These are phyloP conservation scores for Emys orbicularis DNA, from an alignment of 2,797 vertebrate species.

Conservation along the genomic window DNA sequence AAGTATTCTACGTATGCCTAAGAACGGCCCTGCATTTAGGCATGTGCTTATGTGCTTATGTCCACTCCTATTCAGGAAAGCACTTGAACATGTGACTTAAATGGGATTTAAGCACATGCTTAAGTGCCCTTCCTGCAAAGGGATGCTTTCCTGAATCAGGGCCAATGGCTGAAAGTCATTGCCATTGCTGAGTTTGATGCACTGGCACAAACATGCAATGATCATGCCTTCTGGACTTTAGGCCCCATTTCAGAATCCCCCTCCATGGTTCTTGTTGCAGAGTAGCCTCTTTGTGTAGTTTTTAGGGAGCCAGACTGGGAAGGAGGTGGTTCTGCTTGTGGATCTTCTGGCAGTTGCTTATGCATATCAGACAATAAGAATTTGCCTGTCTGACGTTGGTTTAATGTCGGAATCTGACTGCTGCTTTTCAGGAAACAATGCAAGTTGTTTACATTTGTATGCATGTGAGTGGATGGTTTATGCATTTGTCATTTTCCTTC, in stretches of 20 bases:
- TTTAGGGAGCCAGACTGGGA: background rate
- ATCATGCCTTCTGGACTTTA: background rate
- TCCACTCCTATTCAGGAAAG: background rate
- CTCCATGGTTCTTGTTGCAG: background rate
- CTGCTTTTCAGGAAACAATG: background rate
- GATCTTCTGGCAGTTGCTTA: background rate
- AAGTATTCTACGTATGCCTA: no score
- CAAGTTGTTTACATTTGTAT: background rate
- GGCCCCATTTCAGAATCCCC: background rate
- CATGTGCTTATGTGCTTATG: background rate
- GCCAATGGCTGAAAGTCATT: background rate
- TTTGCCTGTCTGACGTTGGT: background rate
- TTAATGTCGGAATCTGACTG: background rate
- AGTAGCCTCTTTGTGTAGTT: background rate
- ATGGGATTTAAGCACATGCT: background rate
- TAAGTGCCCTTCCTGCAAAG: background rate
- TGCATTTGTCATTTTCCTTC: background rate
- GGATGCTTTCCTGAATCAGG: background rate
- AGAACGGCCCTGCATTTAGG: background rate
- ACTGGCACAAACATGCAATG: background rate
- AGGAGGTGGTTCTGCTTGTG: background rate
- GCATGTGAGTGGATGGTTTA: background rate
- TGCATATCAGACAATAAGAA: background rate
- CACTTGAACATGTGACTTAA: background rate
- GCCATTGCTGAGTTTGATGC: background rate